phyloP scores from a whole-genome alignment of 2,797 vertebrate species.

The Gymnoscopelus microlampas region DNA sequence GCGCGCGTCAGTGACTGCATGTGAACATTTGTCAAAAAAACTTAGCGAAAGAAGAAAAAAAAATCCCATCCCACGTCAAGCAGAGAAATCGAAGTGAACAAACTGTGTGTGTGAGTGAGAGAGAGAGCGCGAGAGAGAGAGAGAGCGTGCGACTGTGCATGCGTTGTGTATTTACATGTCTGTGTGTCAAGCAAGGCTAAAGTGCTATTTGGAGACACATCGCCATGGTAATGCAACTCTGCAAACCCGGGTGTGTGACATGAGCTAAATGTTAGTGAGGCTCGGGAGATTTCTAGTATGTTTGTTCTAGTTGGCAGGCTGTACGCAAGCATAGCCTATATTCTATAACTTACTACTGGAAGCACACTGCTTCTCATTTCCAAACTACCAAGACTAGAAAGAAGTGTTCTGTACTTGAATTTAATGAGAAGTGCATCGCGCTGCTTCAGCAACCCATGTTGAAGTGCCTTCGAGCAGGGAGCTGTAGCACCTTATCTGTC shows the following conservation, averaged over 20 bases:
- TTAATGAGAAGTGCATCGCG: not conserved
- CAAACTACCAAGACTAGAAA: not conserved
- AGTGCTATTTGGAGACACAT: not conserved
- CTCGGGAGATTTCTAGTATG: not conserved
- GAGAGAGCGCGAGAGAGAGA: no score
- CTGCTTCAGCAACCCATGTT: not conserved
- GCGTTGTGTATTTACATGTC: not conserved
- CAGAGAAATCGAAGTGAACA: no score
- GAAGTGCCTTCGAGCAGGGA: not conserved
- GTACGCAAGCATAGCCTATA: no score
- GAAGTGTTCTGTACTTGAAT: not conserved
- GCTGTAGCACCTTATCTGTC: not conserved
- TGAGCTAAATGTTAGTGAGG: not conserved
- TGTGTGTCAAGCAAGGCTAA: not conserved
- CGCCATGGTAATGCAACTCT: not conserved
- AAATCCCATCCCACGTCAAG: no score
- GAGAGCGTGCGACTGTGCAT: not conserved
- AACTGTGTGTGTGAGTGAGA: not conserved
- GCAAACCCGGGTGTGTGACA: conserved; percentile 2
- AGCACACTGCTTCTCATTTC: not conserved
- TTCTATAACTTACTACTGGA: not conserved
- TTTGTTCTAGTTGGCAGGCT: not conserved
- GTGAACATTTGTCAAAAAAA: no score
- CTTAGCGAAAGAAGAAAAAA: no score
- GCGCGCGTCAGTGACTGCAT: not conserved